phyloP scores from a whole-genome alignment of 2,888 invertebrate genomes.

The Vesta saturnalis region DNA sequence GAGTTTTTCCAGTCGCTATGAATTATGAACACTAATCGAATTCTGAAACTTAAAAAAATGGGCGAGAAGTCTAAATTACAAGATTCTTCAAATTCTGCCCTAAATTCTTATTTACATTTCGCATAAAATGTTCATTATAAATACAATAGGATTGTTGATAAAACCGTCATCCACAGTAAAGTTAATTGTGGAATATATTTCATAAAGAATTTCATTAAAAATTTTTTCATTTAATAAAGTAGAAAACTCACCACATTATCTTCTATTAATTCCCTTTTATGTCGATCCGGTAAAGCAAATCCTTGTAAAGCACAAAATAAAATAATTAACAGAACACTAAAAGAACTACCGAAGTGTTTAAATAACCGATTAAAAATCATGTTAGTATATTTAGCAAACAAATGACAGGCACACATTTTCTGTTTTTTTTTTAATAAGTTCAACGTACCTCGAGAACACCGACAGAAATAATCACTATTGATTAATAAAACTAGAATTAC shows the following conservation, averaged over 20 bases:
- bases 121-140: too few species aligned
- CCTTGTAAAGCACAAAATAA: conserved; percentile 26
- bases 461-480: not conserved
- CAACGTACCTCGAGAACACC: not conserved
- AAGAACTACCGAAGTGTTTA: conserved; percentile 19
- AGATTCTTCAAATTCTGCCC: too few species aligned
- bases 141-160: too few species aligned
- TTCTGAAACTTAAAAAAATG: too few species aligned
- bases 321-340: conserved; percentile 32
- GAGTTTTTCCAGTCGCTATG: too few species aligned
- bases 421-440: not conserved
- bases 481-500: not conserved
- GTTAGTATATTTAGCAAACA: not conserved
- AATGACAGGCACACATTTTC: conserved; percentile 8
- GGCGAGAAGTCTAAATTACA: too few species aligned
- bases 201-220: too few species aligned
- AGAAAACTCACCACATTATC: conserved; percentile 32
- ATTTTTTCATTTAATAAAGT: not conserved
- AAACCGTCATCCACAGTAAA: too few species aligned
- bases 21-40: too few species aligned
- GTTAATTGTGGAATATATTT: too few species aligned
- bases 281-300: conserved; percentile 29
- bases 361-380: conserved; percentile 13
- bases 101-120: too few species aligned
- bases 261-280: conserved; percentile 31